These are phyloP conservation scores for Nycticryphes semicollaris DNA, from an alignment of 2,113 vertebrate genomes.

Conservation along the genomic window DNA sequence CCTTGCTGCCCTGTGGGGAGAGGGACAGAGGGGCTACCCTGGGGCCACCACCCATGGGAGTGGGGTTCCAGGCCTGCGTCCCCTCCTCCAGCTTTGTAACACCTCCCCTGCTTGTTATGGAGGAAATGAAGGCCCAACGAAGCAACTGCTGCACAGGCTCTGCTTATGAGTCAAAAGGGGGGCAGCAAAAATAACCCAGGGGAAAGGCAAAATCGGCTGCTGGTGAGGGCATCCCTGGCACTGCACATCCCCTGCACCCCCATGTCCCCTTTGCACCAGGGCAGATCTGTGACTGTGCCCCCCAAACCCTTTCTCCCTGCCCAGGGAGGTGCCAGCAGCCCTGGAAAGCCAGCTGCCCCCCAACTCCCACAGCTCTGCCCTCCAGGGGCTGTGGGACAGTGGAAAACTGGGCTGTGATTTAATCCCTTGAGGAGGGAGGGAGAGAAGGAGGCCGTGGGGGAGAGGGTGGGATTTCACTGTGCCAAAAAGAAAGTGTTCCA, in stretches of 20 bases:
- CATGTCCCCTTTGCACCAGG: rapidly evolving
- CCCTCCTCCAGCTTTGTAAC: not conserved
- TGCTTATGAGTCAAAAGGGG: not conserved
- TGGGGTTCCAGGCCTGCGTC: not conserved
- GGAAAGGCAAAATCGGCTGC: not conserved
- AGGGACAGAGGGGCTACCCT: not conserved
- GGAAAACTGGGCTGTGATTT: not conserved
- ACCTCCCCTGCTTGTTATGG: rapidly evolving
- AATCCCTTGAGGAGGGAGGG: not conserved
- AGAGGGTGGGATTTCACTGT: rapidly evolving
- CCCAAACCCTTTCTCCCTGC: not conserved
- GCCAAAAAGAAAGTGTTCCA: not conserved
- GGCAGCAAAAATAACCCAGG: not conserved
- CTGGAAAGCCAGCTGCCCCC: not conserved
- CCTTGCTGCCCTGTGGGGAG: constrained; percentile 86
- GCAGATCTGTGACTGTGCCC: not conserved
- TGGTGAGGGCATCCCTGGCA: not conserved
- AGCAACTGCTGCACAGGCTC: not conserved
- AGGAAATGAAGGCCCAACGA: rapidly evolving
- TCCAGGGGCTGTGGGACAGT: rapidly evolving
- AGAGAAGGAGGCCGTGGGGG: no score
- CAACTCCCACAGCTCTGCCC: rapidly evolving
- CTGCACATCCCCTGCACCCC: not conserved
- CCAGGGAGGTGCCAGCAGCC: not conserved
- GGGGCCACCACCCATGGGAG: rapidly evolving